Percentiles rank a stretch among this genome's conserved stretches.
These are phyloP conservation scores for Folsomia manolachei DNA, from an alignment of 2,888 invertebrate genomes.

Conservation along the genomic window DNA sequence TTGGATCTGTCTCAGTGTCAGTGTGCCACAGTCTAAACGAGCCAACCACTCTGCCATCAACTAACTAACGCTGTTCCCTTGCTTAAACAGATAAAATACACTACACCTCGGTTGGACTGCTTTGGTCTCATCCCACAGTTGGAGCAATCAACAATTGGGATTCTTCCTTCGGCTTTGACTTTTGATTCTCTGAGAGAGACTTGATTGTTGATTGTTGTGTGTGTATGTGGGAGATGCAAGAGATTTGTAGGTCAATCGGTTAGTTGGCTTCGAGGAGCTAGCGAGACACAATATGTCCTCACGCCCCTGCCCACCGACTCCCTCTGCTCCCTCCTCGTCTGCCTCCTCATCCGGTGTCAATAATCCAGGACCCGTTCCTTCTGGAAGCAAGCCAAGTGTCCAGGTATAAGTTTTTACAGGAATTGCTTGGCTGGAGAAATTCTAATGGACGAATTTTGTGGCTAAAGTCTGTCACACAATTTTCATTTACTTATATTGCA, in stretches of 20 bases:
- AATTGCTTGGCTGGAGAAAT: too few species aligned
- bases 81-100: neutral
- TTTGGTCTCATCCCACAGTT: too few species aligned
- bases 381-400: constrained; percentile 43
- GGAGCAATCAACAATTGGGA: neutral
- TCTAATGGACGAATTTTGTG: too few species aligned
- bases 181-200: neutral
- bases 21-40: too few species aligned
- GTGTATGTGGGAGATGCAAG: constrained; percentile 2
- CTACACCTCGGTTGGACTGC: too few species aligned
- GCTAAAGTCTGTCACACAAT: too few species aligned
- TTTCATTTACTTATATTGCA: too few species aligned
- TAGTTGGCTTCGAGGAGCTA: constrained; percentile 51
- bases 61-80: too few species aligned
- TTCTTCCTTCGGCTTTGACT: neutral
- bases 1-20: too few species aligned
- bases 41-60: too few species aligned
- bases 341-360: constrained; percentile 36
- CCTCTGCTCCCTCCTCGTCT: constrained; percentile 37
- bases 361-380: constrained; percentile 15
- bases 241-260: constrained; percentile 50
- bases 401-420: too few species aligned
- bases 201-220: neutral
- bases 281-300: constrained; percentile 50
- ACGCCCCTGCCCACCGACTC: constrained; percentile 47